Evolutionary conservation across 1,140 invertebrate genomes (phyloP).

Genomic region (Lethocerus indicus): DNA sequence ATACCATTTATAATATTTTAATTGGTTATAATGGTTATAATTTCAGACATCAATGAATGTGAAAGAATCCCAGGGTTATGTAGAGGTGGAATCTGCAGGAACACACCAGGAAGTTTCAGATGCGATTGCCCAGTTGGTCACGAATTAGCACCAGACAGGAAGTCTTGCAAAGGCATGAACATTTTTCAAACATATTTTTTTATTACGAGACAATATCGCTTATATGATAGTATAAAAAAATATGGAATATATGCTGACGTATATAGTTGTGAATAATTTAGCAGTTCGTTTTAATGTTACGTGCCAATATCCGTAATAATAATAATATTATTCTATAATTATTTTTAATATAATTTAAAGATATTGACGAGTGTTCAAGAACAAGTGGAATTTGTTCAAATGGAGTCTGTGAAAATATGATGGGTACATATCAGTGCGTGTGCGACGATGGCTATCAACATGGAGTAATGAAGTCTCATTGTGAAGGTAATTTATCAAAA

Average conservation of each 20-base stretch:
- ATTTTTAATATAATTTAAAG: conserved; percentile 23
- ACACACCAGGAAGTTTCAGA: conserved; percentile 46
- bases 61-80: conserved; percentile 47
- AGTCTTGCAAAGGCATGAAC: conserved; percentile 39
- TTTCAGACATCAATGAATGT: conserved; percentile 71
- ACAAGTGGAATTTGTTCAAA: conserved; percentile 71
- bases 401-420: conserved; percentile 70
- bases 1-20: no score
- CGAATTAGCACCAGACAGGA: conserved; percentile 38
- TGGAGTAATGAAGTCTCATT: conserved; percentile 39
- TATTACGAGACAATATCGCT: not conserved
- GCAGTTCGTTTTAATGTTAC: no score
- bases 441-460: conserved; percentile 67
- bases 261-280: no score
- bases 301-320: not conserved
- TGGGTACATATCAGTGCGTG: conserved; percentile 73
- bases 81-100: conserved; percentile 45
- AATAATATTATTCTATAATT: not conserved
- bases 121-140: conserved; percentile 57
- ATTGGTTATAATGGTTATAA: conserved; percentile 4
- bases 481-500: conserved; percentile 29
- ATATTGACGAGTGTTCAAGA: conserved; percentile 50
- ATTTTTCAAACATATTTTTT: not conserved
- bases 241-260: not conserved
- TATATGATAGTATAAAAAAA: not conserved